Percentiles rank a stretch among this genome's conserved stretches.
These are phyloP conservation scores for Cinara cedri DNA, from an alignment of 2,888 invertebrate genomes.

Conservation along the genomic window DNA sequence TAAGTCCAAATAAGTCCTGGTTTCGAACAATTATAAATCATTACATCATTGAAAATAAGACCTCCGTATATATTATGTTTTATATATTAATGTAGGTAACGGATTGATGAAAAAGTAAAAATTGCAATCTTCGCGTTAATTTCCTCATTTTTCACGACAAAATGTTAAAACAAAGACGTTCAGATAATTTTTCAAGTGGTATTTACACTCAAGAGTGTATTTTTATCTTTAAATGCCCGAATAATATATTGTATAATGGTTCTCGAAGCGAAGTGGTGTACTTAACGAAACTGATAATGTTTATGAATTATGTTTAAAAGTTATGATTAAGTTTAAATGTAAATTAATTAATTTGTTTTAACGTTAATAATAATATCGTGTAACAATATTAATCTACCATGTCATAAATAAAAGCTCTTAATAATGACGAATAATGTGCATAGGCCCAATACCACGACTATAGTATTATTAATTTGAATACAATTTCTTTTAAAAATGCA, in stretches of 20 bases:
- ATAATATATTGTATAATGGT: slow-evolving; percentile 10
- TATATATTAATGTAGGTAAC: no score
- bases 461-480: no score
- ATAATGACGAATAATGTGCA: background rate
- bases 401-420: background rate
- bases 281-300: slow-evolving; percentile 18
- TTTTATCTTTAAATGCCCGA: slow-evolving; percentile 15
- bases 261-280: background rate
- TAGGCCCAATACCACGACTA: no score
- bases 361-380: background rate
- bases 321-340: slow-evolving; percentile 9
- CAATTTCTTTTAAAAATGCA: no score
- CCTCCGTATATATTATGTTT: no score
- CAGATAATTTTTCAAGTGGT: slow-evolving; percentile 13
- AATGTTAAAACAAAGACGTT: slow-evolving; percentile 13
- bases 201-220: slow-evolving; percentile 5
- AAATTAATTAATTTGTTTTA: slow-evolving; percentile 14
- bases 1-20: background rate
- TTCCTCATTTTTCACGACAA: slow-evolving; percentile 7
- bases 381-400: background rate
- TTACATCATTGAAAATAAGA: background rate
- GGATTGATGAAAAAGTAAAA: background rate
- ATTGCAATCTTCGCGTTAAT: slow-evolving; percentile 13
- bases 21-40: background rate
- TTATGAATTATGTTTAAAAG: background rate